A percentile compares a stretch with the other conserved stretches of the same genome.
These are phyloP conservation scores for Heliconius ismenius DNA, from an alignment of 2,888 invertebrate genomes.

Conservation along the genomic window DNA sequence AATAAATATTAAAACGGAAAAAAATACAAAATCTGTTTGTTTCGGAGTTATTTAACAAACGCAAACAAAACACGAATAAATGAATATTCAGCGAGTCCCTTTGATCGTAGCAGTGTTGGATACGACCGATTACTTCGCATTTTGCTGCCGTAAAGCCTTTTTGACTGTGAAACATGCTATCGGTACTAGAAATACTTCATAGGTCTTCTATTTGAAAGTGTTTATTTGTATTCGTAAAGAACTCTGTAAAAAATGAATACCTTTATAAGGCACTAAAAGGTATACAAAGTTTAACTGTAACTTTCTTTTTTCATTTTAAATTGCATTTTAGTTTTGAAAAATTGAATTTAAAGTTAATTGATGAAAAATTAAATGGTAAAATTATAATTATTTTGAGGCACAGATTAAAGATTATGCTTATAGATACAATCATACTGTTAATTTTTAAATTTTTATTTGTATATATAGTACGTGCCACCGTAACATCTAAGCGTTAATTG, in stretches of 20 bases:
- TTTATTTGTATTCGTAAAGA: slow-evolving; percentile 8
- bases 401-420: too few species aligned
- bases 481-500: too few species aligned
- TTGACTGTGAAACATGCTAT: slow-evolving; percentile 12
- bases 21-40: slow-evolving; percentile 10
- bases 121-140: slow-evolving; percentile 18
- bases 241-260: neutral
- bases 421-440: too few species aligned
- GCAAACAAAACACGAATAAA: slow-evolving; percentile 14
- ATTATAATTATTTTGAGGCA: too few species aligned
- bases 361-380: too few species aligned
- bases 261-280: neutral
- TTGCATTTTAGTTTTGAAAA: neutral
- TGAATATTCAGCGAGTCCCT: slow-evolving; percentile 22
- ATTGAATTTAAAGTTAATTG: neutral
- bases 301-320: neutral
- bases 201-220: neutral
- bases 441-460: too few species aligned
- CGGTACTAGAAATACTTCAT: neutral
- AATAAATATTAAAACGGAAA: neutral
- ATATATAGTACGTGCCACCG: too few species aligned
- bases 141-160: slow-evolving; percentile 16
- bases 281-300: neutral
- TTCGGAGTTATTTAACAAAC: slow-evolving; percentile 15
- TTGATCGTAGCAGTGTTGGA: slow-evolving; percentile 14